These are phyloP conservation scores for Sceliomorpha sp. DNA, from an alignment of 2,888 invertebrate species.

Conservation along the genomic window DNA sequence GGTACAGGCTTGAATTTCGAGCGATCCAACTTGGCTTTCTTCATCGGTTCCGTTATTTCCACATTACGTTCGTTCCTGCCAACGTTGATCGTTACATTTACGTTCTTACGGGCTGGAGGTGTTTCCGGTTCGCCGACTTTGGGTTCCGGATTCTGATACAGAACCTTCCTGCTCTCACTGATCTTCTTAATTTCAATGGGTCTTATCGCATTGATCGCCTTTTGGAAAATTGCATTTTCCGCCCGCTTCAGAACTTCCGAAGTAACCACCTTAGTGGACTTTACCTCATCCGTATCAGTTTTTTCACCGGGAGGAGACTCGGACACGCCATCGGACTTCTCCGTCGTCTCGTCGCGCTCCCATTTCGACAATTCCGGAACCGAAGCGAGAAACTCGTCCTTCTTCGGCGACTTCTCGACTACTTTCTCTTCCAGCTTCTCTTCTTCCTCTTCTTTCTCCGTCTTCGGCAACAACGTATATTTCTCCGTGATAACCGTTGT, in stretches of 20 bases:
- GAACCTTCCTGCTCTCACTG: constrained; percentile 85
- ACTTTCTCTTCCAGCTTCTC: constrained; percentile 62
- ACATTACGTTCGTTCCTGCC: constrained; percentile 76
- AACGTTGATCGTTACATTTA: constrained; percentile 76
- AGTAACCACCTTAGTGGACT: constrained; percentile 85
- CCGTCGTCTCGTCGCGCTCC: constrained; percentile 85
- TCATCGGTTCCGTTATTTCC: constrained; percentile 73
- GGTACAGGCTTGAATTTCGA: constrained; percentile 72
- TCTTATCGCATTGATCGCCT: constrained; percentile 90
- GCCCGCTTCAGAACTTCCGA: constrained; percentile 94
- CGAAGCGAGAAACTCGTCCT: constrained; percentile 86
- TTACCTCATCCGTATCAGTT: constrained; percentile 68
- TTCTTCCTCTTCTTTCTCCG: constrained; percentile 66
- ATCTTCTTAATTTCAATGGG: constrained; percentile 89
- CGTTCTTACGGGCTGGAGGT: constrained; percentile 71
- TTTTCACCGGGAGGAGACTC: constrained; percentile 81
- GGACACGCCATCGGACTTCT: constrained; percentile 78
- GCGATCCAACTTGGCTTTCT: constrained; percentile 73
- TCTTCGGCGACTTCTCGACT: constrained; percentile 66
- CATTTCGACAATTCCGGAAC: constrained; percentile 92
- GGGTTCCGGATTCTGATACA: constrained; percentile 82
- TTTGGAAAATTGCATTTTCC: constrained; percentile 94
- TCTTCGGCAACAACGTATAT: constrained; percentile 65
- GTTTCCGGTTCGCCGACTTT: constrained; percentile 67
- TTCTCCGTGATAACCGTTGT: constrained; percentile 69